Evolutionary conservation across 1,140 invertebrate species (phyloP), one percentile per base, ranked within the genome.

Genomic region (Drosophila watanabei): DNA sequence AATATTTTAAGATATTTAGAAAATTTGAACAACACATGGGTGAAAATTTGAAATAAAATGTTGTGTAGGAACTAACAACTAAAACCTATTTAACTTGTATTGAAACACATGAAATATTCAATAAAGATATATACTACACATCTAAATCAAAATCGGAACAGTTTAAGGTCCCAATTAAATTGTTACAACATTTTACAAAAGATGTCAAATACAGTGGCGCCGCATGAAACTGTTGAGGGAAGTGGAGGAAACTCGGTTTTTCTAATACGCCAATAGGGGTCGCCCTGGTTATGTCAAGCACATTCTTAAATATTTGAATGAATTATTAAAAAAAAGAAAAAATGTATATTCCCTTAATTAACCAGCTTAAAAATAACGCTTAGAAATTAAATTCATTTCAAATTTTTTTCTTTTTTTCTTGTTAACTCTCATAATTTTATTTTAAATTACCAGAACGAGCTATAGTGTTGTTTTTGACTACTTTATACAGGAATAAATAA

Each of bases 131-230:
- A 32, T 32, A 4, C 1, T 32, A 2, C 0, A 11, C 5, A 51
- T 32, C 4, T 32, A 0, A 10, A 11, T 30, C 0, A 1, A n/a
- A 51, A 11, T 10, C 8, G 0, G 0, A 28, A n/a, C 7, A 6
- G 4, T 30, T 8, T 5, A 30, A 3, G 10, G 2, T 24, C 24
- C 14, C 0, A 10, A n/a, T 2, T 11, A 11, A 32, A n/a, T 30
- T 2, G 16, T n/a, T 30, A n/a, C 11, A 51, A n/a, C 32, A 52
- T 13, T 14, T 5, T 4, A 1, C 1, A 6, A n/a, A 11, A 18
- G 0, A 0, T 2, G 16, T 10, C 2, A 5, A 13, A 1, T 18
- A 32, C 16, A 32, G 10, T 52, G 5, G 49, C 49, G 49, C 49
- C 28, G 5, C 49, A 11, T 4, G n/a, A 18, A 32, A 10, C 16